Base-by-base conservation (phyloP, 2,797 vertebrate species). In the Esox masquinongy region DNA sequence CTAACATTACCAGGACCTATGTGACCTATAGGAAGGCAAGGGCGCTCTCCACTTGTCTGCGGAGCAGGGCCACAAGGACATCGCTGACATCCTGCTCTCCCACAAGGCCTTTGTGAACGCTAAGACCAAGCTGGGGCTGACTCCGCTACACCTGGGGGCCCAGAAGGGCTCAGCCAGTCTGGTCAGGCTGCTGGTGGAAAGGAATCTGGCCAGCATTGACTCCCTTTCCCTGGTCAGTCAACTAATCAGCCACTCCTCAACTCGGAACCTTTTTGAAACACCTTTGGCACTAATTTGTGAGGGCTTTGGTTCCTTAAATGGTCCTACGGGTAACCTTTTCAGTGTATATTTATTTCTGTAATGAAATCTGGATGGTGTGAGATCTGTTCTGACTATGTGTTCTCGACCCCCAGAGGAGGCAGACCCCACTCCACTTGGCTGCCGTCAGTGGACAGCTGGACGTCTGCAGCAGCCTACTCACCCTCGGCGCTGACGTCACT, bases 101-200 rank as follows among this genome's bases (percentile, higher is more conserved):
- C 85, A 90, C 81, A 91, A 92, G 53, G 89, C 90, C 19, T 90
- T 91, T 64, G 88, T 92, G 31, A 91, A 92, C 1, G 80, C 87
- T 17, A 92, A 91, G 77, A 90, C 88, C 74, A 92, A 91, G 67
- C 84, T 88, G 43, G 91, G 90, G 34, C 84, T 91, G 70, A 91
- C 90, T 0, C 88, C 91, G 0, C 88, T 92, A 36, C 91, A 92
- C 78, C 84, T 92, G 12, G 83, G 84, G 0, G 87, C 88, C 26
- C 85, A 82, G 74, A 87, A 75, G 15, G 91, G 89, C 63, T 90
- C 84, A 47, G 81, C 84, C 26, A 71, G 74, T 7, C 86, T 92
- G 2, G 89, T 90, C 26, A 76, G 83, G 67, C 72, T 87, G 4
- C 84, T 91, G 51, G 86, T 88, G 77, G 87, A 84, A 70, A 85